Evolutionary conservation across 2,888 invertebrate genomes (phyloP), one percentile per base, ranked within the genome.

Genomic region (Amiota minor): DNA sequence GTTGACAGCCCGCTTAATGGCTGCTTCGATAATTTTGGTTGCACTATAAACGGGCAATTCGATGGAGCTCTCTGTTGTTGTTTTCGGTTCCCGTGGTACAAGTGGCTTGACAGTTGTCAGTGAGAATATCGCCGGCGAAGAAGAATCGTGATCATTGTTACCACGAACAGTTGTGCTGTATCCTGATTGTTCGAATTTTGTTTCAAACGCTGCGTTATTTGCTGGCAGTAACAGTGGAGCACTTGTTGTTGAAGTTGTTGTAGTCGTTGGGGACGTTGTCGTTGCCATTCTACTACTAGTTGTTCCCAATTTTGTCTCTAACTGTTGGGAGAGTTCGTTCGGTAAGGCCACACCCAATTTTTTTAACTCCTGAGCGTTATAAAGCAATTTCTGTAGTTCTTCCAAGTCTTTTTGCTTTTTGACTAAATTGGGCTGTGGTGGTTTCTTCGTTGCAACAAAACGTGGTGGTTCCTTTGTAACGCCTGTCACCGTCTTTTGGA

Each of bases 351-450:
- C 81, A 73, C 87, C 87, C 47, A 89, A 77, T 71, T 89, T 88
- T 70, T 88, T 83, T 10, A 89, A 71, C 72, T 89, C 87, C 8
- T 85, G 84, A 12, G 92, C 90, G 61, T 91, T 90, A 47, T 89
- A 89, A 16, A 91, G 84, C 3, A 92, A 79, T 79, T 91, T 90
- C 65, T 90, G 90, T 10, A 92, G 80, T 79, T 91, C 91, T 11
- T 89, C 86, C 45, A 91, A 88, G 80, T 93, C 92, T 12, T 90
- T 90, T 69, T 91, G 89, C 46, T 90, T 85, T 0, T 73, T 61
- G 6, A 18, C 2, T 50, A 35, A 55, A 12, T 59, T 70, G 0
- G 72, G 12, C 46, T 70, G 20, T 10, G 64, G 16, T 70, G 76
- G 76, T 18, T 74, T 73, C 9, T 74, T n/a, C 9, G 67, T 11